Percentiles rank a stretch among this genome's conserved stretches.
Evolutionary conservation across 2,888 invertebrate species (phyloP).

Genomic region (Netelia melanura): DNA sequence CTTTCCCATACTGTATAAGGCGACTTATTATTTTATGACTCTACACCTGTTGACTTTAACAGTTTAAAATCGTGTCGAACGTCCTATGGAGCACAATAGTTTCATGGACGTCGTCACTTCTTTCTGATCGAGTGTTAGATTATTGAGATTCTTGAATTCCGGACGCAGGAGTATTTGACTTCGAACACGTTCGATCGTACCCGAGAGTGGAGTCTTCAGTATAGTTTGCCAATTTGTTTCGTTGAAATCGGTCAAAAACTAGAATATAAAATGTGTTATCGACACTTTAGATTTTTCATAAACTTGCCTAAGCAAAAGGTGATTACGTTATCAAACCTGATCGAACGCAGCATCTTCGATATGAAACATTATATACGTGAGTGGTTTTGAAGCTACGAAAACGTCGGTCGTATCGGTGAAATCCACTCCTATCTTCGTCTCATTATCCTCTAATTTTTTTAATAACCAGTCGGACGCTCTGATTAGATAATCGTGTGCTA

Average conservation of each 20-base stretch:
- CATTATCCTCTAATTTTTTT: conserved; percentile 80
- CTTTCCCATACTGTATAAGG: conserved; percentile 1
- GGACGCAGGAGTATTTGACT: conserved; percentile 85
- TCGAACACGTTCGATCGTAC: conserved; percentile 85
- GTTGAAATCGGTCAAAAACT: conserved; percentile 86
- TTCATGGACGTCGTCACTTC: conserved; percentile 79
- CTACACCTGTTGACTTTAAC: background rate
- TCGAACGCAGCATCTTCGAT: conserved; percentile 91
- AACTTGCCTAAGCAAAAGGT: background rate
- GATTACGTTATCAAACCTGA: conserved; percentile 86
- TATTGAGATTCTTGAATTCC: conserved; percentile 85
- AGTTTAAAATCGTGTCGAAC: conserved; percentile 38
- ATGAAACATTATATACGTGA: conserved; percentile 92
- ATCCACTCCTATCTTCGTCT: conserved; percentile 75
- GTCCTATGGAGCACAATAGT: conserved; percentile 75
- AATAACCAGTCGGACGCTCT: conserved; percentile 90
- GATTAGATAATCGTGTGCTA: conserved; percentile 90
- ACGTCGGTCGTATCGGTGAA: conserved; percentile 67
- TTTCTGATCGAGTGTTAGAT: conserved; percentile 75
- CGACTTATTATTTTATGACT: background rate
- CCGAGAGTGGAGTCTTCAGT: conserved; percentile 85
- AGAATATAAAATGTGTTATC: conserved; percentile 24
- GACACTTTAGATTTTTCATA: background rate
- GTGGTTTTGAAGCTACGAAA: conserved; percentile 81
- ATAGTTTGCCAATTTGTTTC: conserved; percentile 85